Base-by-base conservation (phyloP, 2,797 vertebrate genomes). In the Coregonus suidteri region DNA sequence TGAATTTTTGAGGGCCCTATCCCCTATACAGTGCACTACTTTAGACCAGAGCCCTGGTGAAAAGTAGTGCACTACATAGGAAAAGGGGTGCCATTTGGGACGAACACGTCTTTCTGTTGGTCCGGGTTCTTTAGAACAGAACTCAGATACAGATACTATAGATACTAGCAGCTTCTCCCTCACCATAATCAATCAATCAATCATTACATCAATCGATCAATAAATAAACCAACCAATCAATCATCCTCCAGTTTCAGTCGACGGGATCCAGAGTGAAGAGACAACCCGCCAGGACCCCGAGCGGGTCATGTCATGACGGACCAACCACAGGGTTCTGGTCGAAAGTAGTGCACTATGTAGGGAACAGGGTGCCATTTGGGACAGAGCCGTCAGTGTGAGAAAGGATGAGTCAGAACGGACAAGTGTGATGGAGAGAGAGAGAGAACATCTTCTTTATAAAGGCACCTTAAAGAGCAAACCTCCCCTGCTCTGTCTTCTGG, bases 361-460 rank as follows among this genome's bases (percentile, higher is more conserved):
- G 7, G 41, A 47, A 2, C 7, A 47, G 18, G 18, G n/a, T 16
- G 7, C 18, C 1, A 16, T 18, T 5, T 16, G 54, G 54, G 3
- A 54, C 13, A 16, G 4, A 6, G 4, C 2, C n/a, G 3, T n/a
- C 56, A 20, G n/a, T 86, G 65, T 70, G 73, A 70, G 67, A 79
- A 53, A 62, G 6, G 18, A 25, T 20, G 56, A 62, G 2, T 9
- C 41, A 41, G 41, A 47, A 47, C 7, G 5, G 41, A 47, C 7
- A 47, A 47, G 41, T 47, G 41, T 9, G 41, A 47, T 47, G 41
- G 41, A 9, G 41, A 47, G 35, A 34, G 31, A 37, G 31, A 37
- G 41, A 47, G 41, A 47, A 47, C 7, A 47, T 9, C 41, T 7
- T 41, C 37, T 9, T 47, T 47, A 47, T 47, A 47, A 41, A 47